phyloP scores from a whole-genome alignment of 2,113 vertebrate species.

The Bos javanicus region DNA sequence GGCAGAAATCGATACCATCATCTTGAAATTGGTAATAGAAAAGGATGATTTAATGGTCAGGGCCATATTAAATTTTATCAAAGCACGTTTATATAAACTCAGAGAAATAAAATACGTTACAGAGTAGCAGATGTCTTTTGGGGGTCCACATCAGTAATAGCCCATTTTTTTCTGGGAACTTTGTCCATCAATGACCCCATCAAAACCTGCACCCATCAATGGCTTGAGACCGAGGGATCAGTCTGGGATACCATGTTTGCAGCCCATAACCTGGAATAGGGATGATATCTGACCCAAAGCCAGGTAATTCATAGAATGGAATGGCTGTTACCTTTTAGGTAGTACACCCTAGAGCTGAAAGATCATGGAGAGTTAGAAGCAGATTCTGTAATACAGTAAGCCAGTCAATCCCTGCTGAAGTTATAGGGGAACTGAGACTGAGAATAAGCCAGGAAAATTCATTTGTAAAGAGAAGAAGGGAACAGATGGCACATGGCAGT shows the following conservation, averaged over 20 bases:
- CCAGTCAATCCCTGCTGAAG: background rate
- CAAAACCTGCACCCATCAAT: background rate
- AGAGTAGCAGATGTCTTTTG: background rate
- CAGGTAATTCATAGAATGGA: background rate
- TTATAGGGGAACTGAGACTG: background rate
- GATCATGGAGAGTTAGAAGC: background rate
- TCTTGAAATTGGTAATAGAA: slow-evolving; percentile 24
- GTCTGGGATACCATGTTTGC: background rate
- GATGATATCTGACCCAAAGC: background rate
- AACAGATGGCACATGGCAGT: background rate
- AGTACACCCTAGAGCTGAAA: background rate
- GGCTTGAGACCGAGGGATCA: background rate
- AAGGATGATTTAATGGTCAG: background rate
- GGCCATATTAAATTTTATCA: background rate
- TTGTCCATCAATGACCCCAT: background rate
- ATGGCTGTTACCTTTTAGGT: background rate
- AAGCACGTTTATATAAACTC: background rate
- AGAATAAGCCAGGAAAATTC: background rate
- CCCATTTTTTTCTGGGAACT: background rate
- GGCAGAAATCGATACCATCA: background rate
- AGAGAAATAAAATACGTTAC: background rate
- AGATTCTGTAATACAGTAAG: background rate
- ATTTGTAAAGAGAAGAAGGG: background rate
- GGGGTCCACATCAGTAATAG: background rate
- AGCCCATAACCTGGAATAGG: background rate